A percentile compares a stretch with the other conserved stretches of the same genome.
These are phyloP conservation scores for Sebastes schlegelii DNA, from an alignment of 2,113 vertebrate genomes.

Conservation along the genomic window DNA sequence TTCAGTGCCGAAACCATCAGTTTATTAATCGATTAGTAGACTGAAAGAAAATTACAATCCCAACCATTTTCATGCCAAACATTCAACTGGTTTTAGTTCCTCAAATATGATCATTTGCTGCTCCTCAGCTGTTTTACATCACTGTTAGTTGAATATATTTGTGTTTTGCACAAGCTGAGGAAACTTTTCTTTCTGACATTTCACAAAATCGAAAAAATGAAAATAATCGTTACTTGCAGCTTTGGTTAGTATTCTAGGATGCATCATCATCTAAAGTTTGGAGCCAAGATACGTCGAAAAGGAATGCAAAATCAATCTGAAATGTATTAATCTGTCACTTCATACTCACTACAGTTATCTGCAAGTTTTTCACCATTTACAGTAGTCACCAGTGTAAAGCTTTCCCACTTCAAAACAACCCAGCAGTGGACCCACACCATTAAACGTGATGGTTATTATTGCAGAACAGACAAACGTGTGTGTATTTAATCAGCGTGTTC, in stretches of 20 bases:
- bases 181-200: not conserved
- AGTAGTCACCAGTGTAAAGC: not conserved
- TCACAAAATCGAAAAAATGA: not conserved
- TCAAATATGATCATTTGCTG: not conserved
- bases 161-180: not conserved
- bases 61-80: not conserved
- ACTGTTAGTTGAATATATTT: too few relatives aligned
- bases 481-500: not conserved
- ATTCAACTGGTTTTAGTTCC: not conserved
- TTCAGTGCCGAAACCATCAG: not conserved
- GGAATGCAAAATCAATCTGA: not conserved
- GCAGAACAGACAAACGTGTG: not conserved
- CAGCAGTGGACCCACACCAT: not conserved
- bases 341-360: not conserved
- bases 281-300: not conserved
- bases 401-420: not conserved
- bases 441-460: not conserved
- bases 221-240: not conserved
- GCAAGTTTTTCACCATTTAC: not conserved
- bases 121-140: not conserved
- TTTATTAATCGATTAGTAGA: slow-evolving; percentile 12
- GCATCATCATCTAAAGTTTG: not conserved
- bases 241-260: not conserved
- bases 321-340: not conserved
- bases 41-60: not conserved